Conservation (phyloP, 2,888 invertebrate species). For the Gymnoscelis rufifasciata region DNA sequence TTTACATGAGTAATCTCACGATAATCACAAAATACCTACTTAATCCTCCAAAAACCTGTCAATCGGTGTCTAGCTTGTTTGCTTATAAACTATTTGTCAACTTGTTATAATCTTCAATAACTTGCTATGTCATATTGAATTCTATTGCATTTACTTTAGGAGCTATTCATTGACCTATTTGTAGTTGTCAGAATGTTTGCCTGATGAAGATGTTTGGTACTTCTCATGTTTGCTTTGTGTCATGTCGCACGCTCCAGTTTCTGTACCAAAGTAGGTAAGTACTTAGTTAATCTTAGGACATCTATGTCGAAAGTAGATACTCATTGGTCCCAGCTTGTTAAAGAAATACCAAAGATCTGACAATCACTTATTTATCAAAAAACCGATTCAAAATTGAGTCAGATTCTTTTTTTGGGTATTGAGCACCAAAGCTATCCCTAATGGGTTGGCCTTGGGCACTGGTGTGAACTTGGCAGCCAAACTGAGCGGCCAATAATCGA, state of each 20-base stretch:
- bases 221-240: constrained; percentile 1
- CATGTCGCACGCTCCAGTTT: constrained; percentile 6
- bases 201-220: constrained; percentile 5
- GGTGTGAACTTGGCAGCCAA: too few relatives aligned
- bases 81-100: constrained; percentile 28
- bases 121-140: constrained; percentile 5
- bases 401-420: too few relatives aligned
- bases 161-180: constrained; percentile 12
- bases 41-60: constrained; percentile 51
- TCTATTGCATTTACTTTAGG: not conserved
- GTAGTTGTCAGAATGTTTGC: constrained; percentile 1
- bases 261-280: not conserved
- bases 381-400: too few relatives aligned
- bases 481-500: too few relatives aligned
- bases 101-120: constrained; percentile 20
- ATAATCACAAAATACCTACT: constrained; percentile 39
- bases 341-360: too few relatives aligned
- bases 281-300: too few relatives aligned
- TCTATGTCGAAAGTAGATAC: too few relatives aligned
- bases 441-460: too few relatives aligned
- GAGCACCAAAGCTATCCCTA: too few relatives aligned
- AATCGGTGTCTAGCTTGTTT: constrained; percentile 38
- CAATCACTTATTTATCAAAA: too few relatives aligned
- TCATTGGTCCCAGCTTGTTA: too few relatives aligned
- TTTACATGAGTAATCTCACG: constrained; percentile 35